These are phyloP conservation scores for Scleropages formosus DNA, from an alignment of 2,797 vertebrate genomes.

Conservation along the genomic window DNA sequence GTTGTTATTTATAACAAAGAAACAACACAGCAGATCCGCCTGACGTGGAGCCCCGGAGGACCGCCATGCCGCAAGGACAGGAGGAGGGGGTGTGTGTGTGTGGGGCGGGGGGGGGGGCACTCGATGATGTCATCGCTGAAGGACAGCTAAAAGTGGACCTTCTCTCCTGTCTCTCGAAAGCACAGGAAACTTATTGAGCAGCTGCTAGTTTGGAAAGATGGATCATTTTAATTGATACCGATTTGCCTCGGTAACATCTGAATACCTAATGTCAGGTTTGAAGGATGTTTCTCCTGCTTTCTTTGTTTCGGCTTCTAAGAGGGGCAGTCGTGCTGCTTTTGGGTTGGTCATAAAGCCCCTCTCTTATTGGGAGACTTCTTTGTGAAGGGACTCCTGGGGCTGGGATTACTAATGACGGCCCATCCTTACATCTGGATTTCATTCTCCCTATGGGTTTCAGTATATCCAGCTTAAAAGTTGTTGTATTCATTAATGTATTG, in stretches of 20 bases:
- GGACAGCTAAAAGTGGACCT: constrained; percentile 74
- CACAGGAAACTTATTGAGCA: constrained; percentile 91
- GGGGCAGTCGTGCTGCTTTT: constrained; percentile 33
- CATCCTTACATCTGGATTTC: constrained; percentile 52
- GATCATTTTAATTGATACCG: constrained; percentile 97
- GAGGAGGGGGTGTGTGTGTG: constrained; percentile 31
- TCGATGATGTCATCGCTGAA: constrained; percentile 72
- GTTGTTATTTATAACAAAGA: constrained; percentile 53
- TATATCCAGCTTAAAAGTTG: constrained; percentile 52
- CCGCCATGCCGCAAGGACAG: constrained; percentile 59
- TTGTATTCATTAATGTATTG: constrained; percentile 38
- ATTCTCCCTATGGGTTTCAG: constrained; percentile 49
- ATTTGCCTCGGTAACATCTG: constrained; percentile 89
- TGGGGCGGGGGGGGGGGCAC: constrained; percentile 33
- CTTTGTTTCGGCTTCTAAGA: constrained; percentile 52
- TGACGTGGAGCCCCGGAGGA: constrained; percentile 58
- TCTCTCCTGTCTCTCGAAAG: constrained; percentile 67
- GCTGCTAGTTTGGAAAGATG: constrained; percentile 96
- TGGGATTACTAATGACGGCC: constrained; percentile 47
- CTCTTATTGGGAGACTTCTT: constrained; percentile 11
- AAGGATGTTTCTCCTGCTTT: constrained; percentile 77
- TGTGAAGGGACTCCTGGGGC: constrained; percentile 21
- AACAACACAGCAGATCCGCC: constrained; percentile 67
- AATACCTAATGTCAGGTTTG: constrained; percentile 95
- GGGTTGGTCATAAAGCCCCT: constrained; percentile 15